These are phyloP conservation scores for Orthosia incerta DNA, from an alignment of 2,888 invertebrate genomes.

Conservation along the genomic window DNA sequence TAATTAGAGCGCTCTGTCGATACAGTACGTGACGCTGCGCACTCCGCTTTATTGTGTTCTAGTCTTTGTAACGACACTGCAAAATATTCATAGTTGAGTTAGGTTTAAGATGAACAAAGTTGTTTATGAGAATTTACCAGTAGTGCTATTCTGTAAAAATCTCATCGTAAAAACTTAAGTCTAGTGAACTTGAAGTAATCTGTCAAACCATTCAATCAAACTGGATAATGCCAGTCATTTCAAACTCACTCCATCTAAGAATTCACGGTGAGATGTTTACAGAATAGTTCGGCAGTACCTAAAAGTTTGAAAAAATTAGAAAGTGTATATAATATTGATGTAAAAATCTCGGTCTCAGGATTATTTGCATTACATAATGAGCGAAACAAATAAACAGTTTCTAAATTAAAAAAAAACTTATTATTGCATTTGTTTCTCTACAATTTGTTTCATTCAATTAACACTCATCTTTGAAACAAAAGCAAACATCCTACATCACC, in stretches of 20 bases:
- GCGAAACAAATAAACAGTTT: not conserved
- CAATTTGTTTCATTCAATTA: slow-evolving; percentile 33
- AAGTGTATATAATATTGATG: too few relatives aligned
- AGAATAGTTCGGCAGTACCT: too few relatives aligned
- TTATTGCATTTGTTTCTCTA: not conserved
- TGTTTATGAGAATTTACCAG: not conserved
- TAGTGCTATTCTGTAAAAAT: too few relatives aligned
- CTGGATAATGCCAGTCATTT: too few relatives aligned
- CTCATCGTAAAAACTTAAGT: too few relatives aligned
- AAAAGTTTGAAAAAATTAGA: too few relatives aligned
- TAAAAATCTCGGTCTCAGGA: too few relatives aligned
- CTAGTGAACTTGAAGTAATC: too few relatives aligned
- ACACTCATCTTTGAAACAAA: slow-evolving; percentile 53
- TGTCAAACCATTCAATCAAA: too few relatives aligned
- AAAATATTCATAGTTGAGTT: slow-evolving; percentile 48
- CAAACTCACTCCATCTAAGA: too few relatives aligned
- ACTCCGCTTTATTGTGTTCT: slow-evolving; percentile 59
- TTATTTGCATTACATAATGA: too few relatives aligned
- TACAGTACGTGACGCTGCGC: slow-evolving; percentile 62
- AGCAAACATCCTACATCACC: slow-evolving; percentile 59
- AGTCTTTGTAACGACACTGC: slow-evolving; percentile 53
- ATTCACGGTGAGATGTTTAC: too few relatives aligned
- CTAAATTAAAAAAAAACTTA: not conserved
- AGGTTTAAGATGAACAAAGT: slow-evolving; percentile 24
- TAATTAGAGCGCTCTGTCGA: slow-evolving; percentile 76